Conservation (phyloP, 92 coral and sea anemone genomes). For the Pocillopora meandrina region DNA sequence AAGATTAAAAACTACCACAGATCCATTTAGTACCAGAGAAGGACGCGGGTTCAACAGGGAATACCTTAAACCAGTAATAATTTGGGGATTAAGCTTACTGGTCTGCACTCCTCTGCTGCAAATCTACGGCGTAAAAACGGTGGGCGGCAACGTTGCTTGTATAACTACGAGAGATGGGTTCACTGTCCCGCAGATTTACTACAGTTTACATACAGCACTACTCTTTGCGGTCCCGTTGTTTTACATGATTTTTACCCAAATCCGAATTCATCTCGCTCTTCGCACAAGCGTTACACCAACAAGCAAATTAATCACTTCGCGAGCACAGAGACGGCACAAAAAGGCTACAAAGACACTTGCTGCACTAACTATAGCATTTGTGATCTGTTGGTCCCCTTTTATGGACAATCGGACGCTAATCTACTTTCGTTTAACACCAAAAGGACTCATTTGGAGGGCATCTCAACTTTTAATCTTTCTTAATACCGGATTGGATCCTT, state of each 20-base stretch:
- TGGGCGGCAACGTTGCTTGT: constrained; percentile 5
- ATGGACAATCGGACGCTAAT: constrained; percentile 48
- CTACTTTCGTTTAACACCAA: constrained; percentile 26
- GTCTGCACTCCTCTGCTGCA: constrained; percentile 44
- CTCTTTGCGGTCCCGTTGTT: constrained; percentile 27
- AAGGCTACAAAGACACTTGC: constrained; percentile 34
- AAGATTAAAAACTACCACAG: constrained; percentile 30
- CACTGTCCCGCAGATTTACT: constrained; percentile 19
- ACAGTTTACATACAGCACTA: constrained; percentile 30
- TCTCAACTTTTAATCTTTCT: constrained; percentile 44
- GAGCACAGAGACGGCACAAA: constrained; percentile 11
- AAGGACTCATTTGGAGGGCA: constrained; percentile 41
- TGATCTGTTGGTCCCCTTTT: constrained; percentile 54
- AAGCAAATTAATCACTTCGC: background rate
- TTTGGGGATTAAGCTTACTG: constrained; percentile 29
- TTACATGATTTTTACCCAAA: constrained; percentile 32
- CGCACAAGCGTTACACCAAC: constrained; percentile 7
- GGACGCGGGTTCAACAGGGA: constrained; percentile 12
- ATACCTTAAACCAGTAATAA: background rate
- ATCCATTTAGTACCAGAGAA: constrained; percentile 26
- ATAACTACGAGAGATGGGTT: constrained; percentile 17
- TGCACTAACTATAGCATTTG: constrained; percentile 41
- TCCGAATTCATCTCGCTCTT: background rate
- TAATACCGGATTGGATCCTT: constrained; percentile 32
- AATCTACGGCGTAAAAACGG: constrained; percentile 23